Conservation (phyloP, 2,113 vertebrate genomes). For the Pyrgilauda ruficollis region DNA sequence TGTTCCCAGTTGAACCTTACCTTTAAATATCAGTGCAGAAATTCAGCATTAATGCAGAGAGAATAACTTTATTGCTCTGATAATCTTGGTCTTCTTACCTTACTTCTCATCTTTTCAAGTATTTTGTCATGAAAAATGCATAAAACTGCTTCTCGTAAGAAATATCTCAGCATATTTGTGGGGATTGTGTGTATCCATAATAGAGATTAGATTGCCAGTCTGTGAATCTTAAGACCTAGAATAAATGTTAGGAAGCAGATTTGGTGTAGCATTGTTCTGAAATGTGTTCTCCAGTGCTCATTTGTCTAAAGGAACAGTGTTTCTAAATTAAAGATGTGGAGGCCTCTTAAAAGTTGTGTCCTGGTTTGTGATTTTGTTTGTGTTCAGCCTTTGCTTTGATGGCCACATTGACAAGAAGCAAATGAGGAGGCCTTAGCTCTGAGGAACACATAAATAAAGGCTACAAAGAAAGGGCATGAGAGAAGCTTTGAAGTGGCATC, state of each 20-base stretch:
- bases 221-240: neutral
- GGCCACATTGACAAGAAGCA: neutral
- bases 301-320: neutral
- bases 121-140: neutral
- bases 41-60: neutral
- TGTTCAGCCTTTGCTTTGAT: slow-evolving; percentile 16
- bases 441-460: slow-evolving; percentile 11
- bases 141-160: neutral
- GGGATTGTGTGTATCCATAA: neutral
- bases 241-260: neutral
- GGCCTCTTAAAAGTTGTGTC: neutral
- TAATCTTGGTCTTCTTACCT: neutral
- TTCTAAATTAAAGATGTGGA: neutral
- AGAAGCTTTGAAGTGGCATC: slow-evolving; percentile 51
- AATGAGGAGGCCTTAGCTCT: slow-evolving; percentile 3
- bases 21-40: neutral
- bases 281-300: neutral
- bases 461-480: neutral
- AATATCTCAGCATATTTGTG: neutral
- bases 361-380: neutral
- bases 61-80: neutral
- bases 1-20: neutral
- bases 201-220: neutral
- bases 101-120: neutral
- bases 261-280: neutral